phyloP scores from a whole-genome alignment of 2,888 invertebrate species.

The Ophion costatus region DNA sequence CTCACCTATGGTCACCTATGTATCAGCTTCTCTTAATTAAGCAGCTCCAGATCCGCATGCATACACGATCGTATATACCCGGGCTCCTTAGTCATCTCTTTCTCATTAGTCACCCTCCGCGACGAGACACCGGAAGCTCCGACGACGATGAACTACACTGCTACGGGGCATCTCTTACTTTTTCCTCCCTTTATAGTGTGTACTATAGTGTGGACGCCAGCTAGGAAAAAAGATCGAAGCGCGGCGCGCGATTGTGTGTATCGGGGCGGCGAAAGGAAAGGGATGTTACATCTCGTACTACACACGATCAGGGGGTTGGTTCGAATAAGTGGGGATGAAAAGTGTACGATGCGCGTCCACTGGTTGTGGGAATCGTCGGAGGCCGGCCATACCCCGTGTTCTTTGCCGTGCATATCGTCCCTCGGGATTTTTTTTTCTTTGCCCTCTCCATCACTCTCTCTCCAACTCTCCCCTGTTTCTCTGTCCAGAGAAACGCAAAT shows the following conservation, averaged over 20 bases:
- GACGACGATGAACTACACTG: slow-evolving; percentile 22
- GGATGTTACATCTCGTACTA: slow-evolving; percentile 69
- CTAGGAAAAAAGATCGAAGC: slow-evolving; percentile 16
- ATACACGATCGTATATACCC: too few relatives aligned
- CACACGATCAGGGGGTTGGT: slow-evolving; percentile 68
- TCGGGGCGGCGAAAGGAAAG: slow-evolving; percentile 64
- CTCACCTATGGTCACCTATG: too few relatives aligned
- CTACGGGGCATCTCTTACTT: background rate
- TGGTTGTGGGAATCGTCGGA: slow-evolving; percentile 81
- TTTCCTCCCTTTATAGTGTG: background rate
- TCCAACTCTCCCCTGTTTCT: background rate
- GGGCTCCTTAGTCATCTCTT: too few relatives aligned
- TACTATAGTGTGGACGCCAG: background rate
- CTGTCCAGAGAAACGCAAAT: background rate
- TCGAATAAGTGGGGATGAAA: slow-evolving; percentile 71
- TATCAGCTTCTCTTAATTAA: too few relatives aligned
- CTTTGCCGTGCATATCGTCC: slow-evolving; percentile 54
- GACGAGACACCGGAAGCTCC: too few relatives aligned
- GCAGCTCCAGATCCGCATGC: too few relatives aligned
- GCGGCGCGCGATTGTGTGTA: slow-evolving; percentile 7
- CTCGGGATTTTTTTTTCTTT: slow-evolving; percentile 59
- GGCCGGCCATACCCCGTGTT: slow-evolving; percentile 76
- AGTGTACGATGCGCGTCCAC: slow-evolving; percentile 75
- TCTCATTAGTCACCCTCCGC: too few relatives aligned
- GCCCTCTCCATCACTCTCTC: background rate